Percentiles rank a stretch among this genome's conserved stretches.
Evolutionary conservation across 2,113 vertebrate species (phyloP).

Genomic region (Picathartes gymnocephalus): DNA sequence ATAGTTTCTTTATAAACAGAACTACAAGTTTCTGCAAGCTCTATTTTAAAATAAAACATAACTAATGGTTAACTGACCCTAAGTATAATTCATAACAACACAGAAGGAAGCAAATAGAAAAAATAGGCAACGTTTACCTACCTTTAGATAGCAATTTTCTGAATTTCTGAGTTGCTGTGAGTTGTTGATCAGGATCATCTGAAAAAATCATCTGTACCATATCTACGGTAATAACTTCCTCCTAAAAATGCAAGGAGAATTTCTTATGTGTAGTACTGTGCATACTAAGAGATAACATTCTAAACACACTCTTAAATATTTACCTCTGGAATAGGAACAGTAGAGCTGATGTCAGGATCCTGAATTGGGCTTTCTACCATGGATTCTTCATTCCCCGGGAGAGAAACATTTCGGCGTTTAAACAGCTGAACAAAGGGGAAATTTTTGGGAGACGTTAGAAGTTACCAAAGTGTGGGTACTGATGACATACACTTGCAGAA

Average conservation of each 20-base stretch:
- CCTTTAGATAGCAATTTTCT: constrained; percentile 93
- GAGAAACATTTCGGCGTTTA: constrained; percentile 87
- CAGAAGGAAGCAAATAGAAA: background rate
- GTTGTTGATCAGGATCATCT: constrained; percentile 86
- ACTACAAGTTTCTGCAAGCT: background rate
- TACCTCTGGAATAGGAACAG: constrained; percentile 86
- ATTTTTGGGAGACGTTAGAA: background rate
- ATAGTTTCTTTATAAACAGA: background rate
- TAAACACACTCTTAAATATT: background rate
- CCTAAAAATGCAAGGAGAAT: constrained; percentile 69
- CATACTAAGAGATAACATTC: background rate
- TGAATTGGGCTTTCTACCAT: constrained; percentile 92
- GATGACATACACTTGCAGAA: background rate
- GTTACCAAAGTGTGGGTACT: background rate
- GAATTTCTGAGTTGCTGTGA: constrained; percentile 90
- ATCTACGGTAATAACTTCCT: constrained; percentile 87
- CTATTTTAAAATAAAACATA: background rate
- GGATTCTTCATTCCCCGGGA: constrained; percentile 82
- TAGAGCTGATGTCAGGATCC: constrained; percentile 90
- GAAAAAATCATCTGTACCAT: constrained; percentile 95
- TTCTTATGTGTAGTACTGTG: background rate
- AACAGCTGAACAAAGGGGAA: constrained; percentile 77
- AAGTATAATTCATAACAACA: background rate
- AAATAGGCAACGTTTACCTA: background rate
- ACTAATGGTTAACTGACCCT: background rate